Evolutionary conservation across 2,113 vertebrate genomes (phyloP), one percentile per base, ranked within the genome.

Genomic region (Oxygymnocypris stewartii): DNA sequence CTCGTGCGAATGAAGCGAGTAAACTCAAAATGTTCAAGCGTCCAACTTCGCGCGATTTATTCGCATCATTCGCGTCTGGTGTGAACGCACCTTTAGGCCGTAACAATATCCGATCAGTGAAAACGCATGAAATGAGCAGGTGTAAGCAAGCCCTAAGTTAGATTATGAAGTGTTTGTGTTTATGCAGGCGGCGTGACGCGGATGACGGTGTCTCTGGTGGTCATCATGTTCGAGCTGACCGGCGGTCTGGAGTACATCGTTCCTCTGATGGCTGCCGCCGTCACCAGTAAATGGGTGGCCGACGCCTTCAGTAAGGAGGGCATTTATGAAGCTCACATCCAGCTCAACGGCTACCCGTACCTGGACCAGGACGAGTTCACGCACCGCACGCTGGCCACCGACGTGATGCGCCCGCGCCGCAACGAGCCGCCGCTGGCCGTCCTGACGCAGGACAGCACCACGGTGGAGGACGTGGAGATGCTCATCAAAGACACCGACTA

Each of bases 181-280:
- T 6, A 20, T 18, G 2, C 85, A 99, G 98, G 98, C 25, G 98
- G 98, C 0, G 98, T 99, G 40, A 99, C 98, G 44, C 94, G 98
- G 57, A 99, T 99, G 98, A 99, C 98, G 0, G 98, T 99, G 23
- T 99, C 98, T 0, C 93, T 99, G 92, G 98, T 99, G 88, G 98
- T 99, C 90, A 99, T 99, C 90, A 99, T 99, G 98, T 99, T 99
- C n/a, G 98, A 99, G 91, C 92, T 99, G 4, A 99, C 97, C 0
- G 98, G 98, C 0, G 98, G 98, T 0, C 89, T 99, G 86, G 98
- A 99, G 92, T 99, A 99, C 93, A 99, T 99, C 0, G 98, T 99
- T 2, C 98, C 98, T 2, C 94, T 99, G 40, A 99, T 99, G 98
- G 98, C 98, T 0, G 98, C 98, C 0, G 98, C 97, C 0, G 98